A percentile compares a stretch with the other conserved stretches of the same genome.
These are phyloP conservation scores for Procambarus virginalis DNA, from an alignment of 1,140 invertebrate species.

Conservation along the genomic window DNA sequence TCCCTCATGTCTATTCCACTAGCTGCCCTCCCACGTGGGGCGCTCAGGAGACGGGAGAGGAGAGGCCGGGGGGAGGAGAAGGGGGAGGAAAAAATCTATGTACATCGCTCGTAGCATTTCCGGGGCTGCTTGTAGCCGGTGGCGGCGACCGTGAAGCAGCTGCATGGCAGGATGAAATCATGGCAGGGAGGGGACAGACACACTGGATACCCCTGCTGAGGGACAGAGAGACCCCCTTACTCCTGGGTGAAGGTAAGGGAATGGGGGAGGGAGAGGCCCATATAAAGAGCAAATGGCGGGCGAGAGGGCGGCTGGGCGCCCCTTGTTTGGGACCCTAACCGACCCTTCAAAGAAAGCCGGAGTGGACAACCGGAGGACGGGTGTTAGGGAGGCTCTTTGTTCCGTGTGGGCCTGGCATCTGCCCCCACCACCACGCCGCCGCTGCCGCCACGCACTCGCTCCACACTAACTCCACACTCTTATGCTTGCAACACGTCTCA, in stretches of 20 bases:
- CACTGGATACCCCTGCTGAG: not conserved
- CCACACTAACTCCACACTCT: not conserved
- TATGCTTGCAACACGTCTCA: too few species aligned
- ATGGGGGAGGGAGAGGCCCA: not conserved
- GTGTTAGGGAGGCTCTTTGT: conserved; percentile 34
- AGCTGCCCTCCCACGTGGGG: conserved; percentile 15
- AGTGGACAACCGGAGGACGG: conserved; percentile 1
- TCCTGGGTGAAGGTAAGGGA: conserved; percentile 7
- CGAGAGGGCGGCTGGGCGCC: conserved; percentile 26
- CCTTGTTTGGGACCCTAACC: conserved; percentile 55
- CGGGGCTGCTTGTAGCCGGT: not conserved
- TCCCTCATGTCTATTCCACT: not conserved
- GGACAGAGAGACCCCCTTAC: not conserved
- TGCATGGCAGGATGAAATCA: not conserved
- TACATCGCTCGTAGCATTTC: conserved; percentile 39
- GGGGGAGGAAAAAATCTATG: conserved; percentile 27
- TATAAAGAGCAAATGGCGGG: conserved; percentile 53
- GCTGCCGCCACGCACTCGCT: not conserved
- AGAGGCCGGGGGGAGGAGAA: too few species aligned
- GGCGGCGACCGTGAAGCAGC: not conserved
- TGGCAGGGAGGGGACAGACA: not conserved
- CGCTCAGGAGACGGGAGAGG: not conserved
- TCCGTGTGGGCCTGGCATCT: conserved; percentile 19
- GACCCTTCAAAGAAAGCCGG: conserved; percentile 61
- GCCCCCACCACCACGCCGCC: not conserved